Evolutionary conservation across 1,140 invertebrate genomes (phyloP), one percentile per base, ranked within the genome.

Genomic region (Rhyacophila brunnea): DNA sequence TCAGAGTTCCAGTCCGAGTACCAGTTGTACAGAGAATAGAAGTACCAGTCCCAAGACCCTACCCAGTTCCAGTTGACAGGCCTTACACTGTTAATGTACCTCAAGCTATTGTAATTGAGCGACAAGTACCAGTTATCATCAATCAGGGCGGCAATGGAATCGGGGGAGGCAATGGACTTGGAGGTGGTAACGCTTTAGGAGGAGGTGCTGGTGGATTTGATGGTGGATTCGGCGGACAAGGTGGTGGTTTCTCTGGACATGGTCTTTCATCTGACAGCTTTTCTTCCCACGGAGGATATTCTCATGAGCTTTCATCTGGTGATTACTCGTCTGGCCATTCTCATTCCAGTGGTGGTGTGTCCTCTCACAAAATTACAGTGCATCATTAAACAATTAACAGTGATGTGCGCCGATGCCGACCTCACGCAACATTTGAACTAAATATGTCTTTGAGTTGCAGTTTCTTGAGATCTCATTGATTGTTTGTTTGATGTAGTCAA

Each of bases 1-100:
- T 78, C 28, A 74, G 79, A 59, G 79, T 83, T 38, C 81, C 81
- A 23, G 72, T 78, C 18, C 79, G 82, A 66, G 74, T 83, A 0
- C 77, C 79, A 23, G 71, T 78, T 2, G 34, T 60, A 5, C 57
- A 71, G 9, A 60, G 62, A 43, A 53, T 64, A 20, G 58, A 64
- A 40, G 62, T 64, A 6, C 71, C 68, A 35, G 67, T 74, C 14
- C 71, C 72, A 13, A 65, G 70, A 34, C 66, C 67, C 9, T 71
- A 72, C 58, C 71, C 72, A 40, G 68, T 71, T 15, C 65, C 68
- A 32, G 70, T 74, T 6, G 67, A 67, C 63, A 70, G 69, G 36
- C 66, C 71, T 23, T 67, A 72, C 11, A 67, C 72, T 69, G 70
- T 79, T 64, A 54, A 74, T 68, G 44, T 70, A 56, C 78, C 69